Base-by-base conservation (phyloP, 2,888 invertebrate genomes). In the Campoplex nolae region DNA sequence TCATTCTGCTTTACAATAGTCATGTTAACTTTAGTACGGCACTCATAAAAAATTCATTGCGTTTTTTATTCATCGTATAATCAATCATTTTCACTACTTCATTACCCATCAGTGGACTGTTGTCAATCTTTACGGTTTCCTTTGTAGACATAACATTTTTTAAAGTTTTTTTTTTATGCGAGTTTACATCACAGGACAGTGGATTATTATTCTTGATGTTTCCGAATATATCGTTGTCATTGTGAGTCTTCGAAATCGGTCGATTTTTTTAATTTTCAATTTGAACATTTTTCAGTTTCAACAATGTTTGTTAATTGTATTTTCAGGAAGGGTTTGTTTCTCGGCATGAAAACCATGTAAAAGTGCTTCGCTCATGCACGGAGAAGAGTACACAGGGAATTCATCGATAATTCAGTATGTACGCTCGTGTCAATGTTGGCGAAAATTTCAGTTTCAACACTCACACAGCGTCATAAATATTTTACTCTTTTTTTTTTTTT, bases 401-500 rank as follows among this genome's bases (percentile, higher is more conserved):
- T 38, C 38, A 67, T 78, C n/a, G 18, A 45, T 32, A 79, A 70
- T 56, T 42, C 68, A 28, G 78, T 45, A 48, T 32, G 45, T 58
- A 42, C 32, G 56, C 23, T 42, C 70, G 56, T 28, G 42, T 70
- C 56, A 32, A 70, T 79, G 78, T 42, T 56, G 78, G 38, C 28
- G 38, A 56, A 48, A 73, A 82, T 68, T 82, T 67, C 78, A 48
- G 74, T 82, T 68, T 77, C 38, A 74, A 68, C 42, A 85, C 65
- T 35, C 9, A 45, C 77, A 58, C 51, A 13, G 54, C 28, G 65
- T 85, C 65, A 71, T 77, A 77, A 85, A 82, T 82, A 82, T 65
- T 84, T 42, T 13, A 42, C 16, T 54, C n/a, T 23, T 23, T 23
- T 23, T 23, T 23, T 23, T 75, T 76, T 51, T 54, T 67, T 32